Percentiles rank a stretch among this genome's conserved stretches.
Evolutionary conservation across 2,888 invertebrate genomes (phyloP).

Genomic region (Toxonevra muliebris): DNA sequence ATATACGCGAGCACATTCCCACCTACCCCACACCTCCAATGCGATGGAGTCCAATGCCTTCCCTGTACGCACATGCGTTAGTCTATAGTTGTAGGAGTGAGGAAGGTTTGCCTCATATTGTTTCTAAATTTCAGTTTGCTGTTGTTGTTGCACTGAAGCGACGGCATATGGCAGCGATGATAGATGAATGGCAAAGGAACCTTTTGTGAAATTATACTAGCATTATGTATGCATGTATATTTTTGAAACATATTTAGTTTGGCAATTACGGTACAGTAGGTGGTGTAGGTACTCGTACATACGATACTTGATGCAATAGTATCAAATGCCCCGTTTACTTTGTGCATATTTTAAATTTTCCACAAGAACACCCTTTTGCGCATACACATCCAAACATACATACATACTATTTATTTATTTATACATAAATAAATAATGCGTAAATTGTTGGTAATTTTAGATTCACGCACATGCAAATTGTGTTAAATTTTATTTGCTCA

Average conservation of each 20-base stretch:
- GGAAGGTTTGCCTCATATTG: too few relatives aligned
- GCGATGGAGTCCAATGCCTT: background rate
- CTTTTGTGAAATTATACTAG: slow-evolving; percentile 26
- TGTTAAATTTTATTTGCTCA: slow-evolving; percentile 23
- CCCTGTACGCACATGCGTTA: slow-evolving; percentile 24
- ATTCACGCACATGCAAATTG: slow-evolving; percentile 13
- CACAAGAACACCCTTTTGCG: slow-evolving; percentile 33
- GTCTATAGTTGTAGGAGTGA: too few relatives aligned
- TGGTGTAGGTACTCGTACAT: background rate
- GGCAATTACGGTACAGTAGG: background rate
- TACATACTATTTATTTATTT: slow-evolving; percentile 11
- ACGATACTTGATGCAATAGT: too few relatives aligned
- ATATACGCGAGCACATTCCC: slow-evolving; percentile 12
- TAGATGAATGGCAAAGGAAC: background rate
- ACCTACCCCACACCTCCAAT: background rate
- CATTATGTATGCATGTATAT: slow-evolving; percentile 19
- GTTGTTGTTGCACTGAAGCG: background rate
- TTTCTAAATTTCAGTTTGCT: too few relatives aligned
- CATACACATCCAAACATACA: slow-evolving; percentile 12
- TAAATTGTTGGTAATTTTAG: slow-evolving; percentile 29
- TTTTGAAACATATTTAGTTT: background rate
- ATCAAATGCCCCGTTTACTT: background rate
- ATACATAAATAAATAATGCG: slow-evolving; percentile 33
- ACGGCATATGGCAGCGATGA: background rate
- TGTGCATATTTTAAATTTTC: slow-evolving; percentile 22